These are phyloP conservation scores for Aphrophora alni DNA, from an alignment of 2,888 invertebrate genomes.

Conservation along the genomic window DNA sequence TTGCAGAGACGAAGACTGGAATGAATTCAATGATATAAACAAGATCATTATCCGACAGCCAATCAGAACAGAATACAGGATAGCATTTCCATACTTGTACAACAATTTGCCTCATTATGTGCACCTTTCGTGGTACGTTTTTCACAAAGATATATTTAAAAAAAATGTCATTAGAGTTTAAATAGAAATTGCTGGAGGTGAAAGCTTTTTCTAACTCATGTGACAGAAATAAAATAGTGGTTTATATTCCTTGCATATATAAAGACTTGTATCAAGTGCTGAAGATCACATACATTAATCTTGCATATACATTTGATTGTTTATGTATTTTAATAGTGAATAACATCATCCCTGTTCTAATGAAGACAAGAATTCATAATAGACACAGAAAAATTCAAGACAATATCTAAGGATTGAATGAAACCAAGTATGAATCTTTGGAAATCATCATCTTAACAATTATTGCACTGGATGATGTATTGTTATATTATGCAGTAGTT, in stretches of 20 bases:
- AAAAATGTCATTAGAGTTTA: not conserved
- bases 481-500: too few species aligned
- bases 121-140: conserved; percentile 93
- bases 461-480: too few species aligned
- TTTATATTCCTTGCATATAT: conserved; percentile 9
- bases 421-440: too few species aligned
- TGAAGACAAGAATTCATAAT: too few species aligned
- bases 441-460: too few species aligned
- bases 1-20: conserved; percentile 98
- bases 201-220: conserved; percentile 3
- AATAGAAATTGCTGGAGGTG: not conserved
- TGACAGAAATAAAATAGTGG: not conserved
- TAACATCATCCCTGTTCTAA: too few species aligned
- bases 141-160: conserved; percentile 37
- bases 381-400: too few species aligned
- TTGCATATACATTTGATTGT: not conserved
- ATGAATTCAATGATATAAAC: conserved; percentile 99
- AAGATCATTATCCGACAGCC: conserved; percentile 99
- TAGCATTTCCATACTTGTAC: conserved; percentile 98
- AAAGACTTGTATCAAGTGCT: conserved; percentile 59
- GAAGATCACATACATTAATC: conserved; percentile 62
- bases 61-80: conserved; percentile 97
- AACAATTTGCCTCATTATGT: conserved; percentile 99
- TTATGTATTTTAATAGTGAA: too few species aligned
- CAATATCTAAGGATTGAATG: too few species aligned